Evolutionary conservation across 2,113 vertebrate species (phyloP), one percentile per base, ranked within the genome.

Genomic region (Oenanthe melanoleuca): DNA sequence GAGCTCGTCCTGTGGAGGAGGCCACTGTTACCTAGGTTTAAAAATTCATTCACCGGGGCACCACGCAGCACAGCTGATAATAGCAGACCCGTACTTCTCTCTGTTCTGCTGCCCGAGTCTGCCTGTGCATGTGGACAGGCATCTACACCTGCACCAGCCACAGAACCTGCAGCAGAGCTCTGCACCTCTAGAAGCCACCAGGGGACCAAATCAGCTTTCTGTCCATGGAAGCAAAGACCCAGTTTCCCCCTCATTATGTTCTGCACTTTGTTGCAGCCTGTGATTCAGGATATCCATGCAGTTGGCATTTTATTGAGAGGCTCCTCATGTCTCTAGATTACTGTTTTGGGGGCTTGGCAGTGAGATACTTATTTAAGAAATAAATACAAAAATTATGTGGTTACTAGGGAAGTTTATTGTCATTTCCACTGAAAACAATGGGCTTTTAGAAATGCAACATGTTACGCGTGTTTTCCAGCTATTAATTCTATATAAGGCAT

Each of bases 61-160:
- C 1, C 45, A 56, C 1, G 1, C 14, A 70, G 63, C 22, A 23
- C 8, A 29, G 7, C n/a, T 34, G 6, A 7, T 28, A 47, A n/a
- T 9, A 34, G 9, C 11, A 42, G 11, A 28, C 3, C 20, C 2
- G 0, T 45, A 3, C 70, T 40, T 55, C 26, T 91, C 18, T 31
- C 34, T 37, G 34, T 24, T 29, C 47, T 8, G 3, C n/a, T 88
- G 57, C n/a, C 53, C 11, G 1, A 14, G 14, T 11, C 4, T 14
- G 11, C 23, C 28, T 37, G 8, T n/a, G 38, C 5, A 11, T 5
- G 3, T 23, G 56, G 44, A 38, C 2, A 5, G 20, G 18, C 22
- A 60, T 5, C 71, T 18, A 7, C 11, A 9, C 3, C n/a, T 3
- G 0, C 19, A 29, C 12, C 34, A 82, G 31, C 20, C 28, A 17